Evolutionary conservation across 2,113 vertebrate species (phyloP).

Genomic region (Lycocorax pyrrhopterus): DNA sequence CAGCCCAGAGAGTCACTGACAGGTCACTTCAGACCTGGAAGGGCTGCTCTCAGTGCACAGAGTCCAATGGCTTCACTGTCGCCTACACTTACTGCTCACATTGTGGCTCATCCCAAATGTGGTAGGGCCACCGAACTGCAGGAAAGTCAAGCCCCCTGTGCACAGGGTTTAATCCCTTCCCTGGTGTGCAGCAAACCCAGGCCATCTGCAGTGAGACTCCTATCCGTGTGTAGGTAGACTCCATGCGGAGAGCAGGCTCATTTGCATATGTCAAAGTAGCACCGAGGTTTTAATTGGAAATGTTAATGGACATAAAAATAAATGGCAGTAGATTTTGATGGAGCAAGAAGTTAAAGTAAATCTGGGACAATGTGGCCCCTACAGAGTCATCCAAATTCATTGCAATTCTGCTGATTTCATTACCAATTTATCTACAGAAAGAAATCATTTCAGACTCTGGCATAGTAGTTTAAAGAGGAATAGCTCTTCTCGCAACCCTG

Average conservation of each 20-base stretch:
- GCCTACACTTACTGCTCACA: accelerated
- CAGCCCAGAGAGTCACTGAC: neutral
- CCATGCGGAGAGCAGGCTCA: neutral
- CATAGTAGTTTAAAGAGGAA: neutral
- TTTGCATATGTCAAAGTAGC: neutral
- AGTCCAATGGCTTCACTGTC: neutral
- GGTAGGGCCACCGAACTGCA: neutral
- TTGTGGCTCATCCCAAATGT: neutral
- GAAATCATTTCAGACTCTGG: neutral
- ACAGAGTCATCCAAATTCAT: neutral
- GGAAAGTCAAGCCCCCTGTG: neutral
- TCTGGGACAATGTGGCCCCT: neutral
- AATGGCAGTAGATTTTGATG: neutral
- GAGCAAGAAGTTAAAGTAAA: neutral
- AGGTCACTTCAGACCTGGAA: neutral
- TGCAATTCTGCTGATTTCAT: neutral
- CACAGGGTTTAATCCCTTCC: neutral
- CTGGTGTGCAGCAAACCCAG: neutral
- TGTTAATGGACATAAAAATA: neutral
- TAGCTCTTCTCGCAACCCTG: neutral
- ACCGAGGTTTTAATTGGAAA: neutral
- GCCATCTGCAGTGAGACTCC: neutral
- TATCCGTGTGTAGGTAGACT: neutral
- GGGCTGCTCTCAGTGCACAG: neutral
- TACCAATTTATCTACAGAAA: neutral